A percentile compares a stretch with the other conserved stretches of the same genome.
phyloP scores from a whole-genome alignment of 2,888 invertebrate species.

The Luperina testacea region DNA sequence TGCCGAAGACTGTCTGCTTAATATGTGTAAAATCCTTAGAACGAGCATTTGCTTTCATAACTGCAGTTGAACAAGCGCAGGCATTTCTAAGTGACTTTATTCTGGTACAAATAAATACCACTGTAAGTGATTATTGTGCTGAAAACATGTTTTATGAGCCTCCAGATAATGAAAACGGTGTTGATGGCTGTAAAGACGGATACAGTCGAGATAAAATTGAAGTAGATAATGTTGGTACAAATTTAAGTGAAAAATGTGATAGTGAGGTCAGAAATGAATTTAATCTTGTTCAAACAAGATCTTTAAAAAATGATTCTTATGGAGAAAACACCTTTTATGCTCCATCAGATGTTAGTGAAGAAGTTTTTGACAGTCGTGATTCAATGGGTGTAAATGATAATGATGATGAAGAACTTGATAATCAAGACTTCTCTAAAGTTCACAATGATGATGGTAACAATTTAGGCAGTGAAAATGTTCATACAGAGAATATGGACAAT shows the following conservation, averaged over 20 bases:
- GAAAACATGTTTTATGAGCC: conserved; percentile 42
- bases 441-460: neutral
- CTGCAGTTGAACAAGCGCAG: conserved; percentile 76
- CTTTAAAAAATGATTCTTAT: conserved; percentile 60
- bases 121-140: conserved; percentile 46
- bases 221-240: neutral
- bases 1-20: conserved; percentile 80
- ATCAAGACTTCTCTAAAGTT: neutral
- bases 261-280: too few relatives aligned
- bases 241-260: conserved; percentile 9
- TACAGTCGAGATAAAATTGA: neutral
- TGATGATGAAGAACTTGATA: neutral
- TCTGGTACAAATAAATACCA: conserved; percentile 69
- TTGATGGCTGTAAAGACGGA: conserved; percentile 15
- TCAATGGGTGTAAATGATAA: conserved; percentile 6
- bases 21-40: conserved; percentile 74
- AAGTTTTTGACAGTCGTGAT: neutral
- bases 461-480: neutral
- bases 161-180: neutral
- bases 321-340: conserved; percentile 47
- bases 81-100: conserved; percentile 65
- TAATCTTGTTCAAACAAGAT: conserved; percentile 67
- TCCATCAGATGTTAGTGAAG: conserved; percentile 18
- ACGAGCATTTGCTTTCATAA: conserved; percentile 75
- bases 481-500: neutral